These are phyloP conservation scores for Procambarus clarkii DNA, from an alignment of 1,140 invertebrate species.

Conservation along the genomic window DNA sequence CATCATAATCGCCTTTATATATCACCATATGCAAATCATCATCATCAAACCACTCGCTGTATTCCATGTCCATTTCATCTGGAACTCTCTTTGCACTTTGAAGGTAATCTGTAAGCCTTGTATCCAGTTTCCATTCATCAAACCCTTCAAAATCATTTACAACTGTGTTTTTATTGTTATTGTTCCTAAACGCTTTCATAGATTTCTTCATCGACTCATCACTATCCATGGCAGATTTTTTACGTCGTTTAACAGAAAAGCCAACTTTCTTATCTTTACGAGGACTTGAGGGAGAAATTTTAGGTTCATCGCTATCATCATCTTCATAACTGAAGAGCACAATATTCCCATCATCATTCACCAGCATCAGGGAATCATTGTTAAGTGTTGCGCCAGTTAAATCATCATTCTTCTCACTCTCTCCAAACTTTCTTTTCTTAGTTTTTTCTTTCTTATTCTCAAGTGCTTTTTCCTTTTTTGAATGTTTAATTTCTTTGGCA, in stretches of 20 bases:
- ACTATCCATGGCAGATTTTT: neutral
- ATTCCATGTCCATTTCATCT: slow-evolving; percentile 60
- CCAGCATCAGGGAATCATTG: slow-evolving; percentile 9
- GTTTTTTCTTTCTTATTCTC: neutral
- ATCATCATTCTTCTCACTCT: neutral
- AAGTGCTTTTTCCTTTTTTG: slow-evolving; percentile 16
- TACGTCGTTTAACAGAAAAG: neutral
- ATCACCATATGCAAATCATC: slow-evolving; percentile 36
- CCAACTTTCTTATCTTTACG: neutral
- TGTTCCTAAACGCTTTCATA: neutral
- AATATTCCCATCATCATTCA: slow-evolving; percentile 47
- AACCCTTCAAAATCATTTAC: slow-evolving; percentile 55
- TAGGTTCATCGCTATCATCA: neutral
- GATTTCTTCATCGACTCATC: neutral
- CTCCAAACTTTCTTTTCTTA: neutral
- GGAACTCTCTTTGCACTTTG: slow-evolving; percentile 14
- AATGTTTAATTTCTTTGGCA: neutral
- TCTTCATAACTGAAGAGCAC: slow-evolving; percentile 33
- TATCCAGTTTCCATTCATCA: slow-evolving; percentile 23
- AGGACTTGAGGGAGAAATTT: neutral
- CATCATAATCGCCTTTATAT: slow-evolving; percentile 16
- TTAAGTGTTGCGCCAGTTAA: neutral
- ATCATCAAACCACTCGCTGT: slow-evolving; percentile 56
- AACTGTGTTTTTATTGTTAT: neutral
- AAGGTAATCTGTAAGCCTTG: slow-evolving; percentile 46